Base-by-base conservation (phyloP, 2,113 vertebrate species). In the Neodon shergylaensis region DNA sequence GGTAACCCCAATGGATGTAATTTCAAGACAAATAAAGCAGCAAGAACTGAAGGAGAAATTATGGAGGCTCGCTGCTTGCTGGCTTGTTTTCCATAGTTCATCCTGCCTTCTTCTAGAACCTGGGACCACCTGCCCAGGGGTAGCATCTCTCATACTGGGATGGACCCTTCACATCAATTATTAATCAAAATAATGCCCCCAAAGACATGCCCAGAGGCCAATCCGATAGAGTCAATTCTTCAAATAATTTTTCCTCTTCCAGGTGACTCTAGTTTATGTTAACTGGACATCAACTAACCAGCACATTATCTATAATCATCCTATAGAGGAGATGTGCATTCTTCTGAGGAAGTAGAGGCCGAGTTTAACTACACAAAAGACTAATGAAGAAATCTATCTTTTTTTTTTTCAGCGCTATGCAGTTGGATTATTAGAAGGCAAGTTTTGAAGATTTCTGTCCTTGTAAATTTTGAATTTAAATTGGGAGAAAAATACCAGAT, bases 1-100 rank as follows among this genome's bases (percentile, higher is more conserved):
- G 93, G 93, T 97, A 96, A 91, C 91, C 92, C 78, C 87, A 93
- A 93, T 63, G 95, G 90, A 39, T 93, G 47, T 58, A 72, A 73
- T 90, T 84, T 74, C 49, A 92, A 94, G 84, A 96, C 76, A 88
- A 8, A 66, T 65, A 54, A 85, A 94, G 52, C 33, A 39, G 36
- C 52, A 82, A 52, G 49, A 52, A 52, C 77, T 19, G 77, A 79
- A 5, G 31, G 16, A 21, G 77, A 82, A 58, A 58, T 39, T 24
- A 58, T 24, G 79, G 21, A 24, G 11, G 24, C n/a, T 82, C 21
- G 6, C 36, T 82, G 52, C 36, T 82, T 82, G n/a, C 52, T 58
- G 52, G 24, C 79, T 81, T 58, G 36, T 39, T 58, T 81, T 39
- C 52, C 52, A 61, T 61, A 61, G 79, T 22, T 61, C 52, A 26